Percentiles rank a stretch among this genome's conserved stretches.
These are phyloP conservation scores for Gonocerus acuteangulatus DNA, from an alignment of 2,888 invertebrate species.

Conservation along the genomic window DNA sequence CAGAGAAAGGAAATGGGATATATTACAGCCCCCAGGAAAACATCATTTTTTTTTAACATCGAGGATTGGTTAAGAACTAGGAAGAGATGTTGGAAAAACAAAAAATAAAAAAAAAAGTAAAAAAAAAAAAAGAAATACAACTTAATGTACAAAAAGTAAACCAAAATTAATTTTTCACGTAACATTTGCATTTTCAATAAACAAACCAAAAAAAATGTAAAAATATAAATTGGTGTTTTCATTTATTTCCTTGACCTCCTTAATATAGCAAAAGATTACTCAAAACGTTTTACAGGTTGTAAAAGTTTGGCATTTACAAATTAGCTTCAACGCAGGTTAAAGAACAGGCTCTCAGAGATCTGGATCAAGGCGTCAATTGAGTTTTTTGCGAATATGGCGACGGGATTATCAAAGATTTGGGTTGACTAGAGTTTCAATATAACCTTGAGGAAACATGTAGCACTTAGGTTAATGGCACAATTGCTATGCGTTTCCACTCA, in stretches of 20 bases:
- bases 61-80: not conserved
- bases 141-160: conserved; percentile 36
- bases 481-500: too few relatives aligned
- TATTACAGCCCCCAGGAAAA: not conserved
- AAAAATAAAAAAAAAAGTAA: conserved; percentile 28
- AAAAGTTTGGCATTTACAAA: too few relatives aligned
- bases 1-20: not conserved
- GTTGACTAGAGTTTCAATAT: too few relatives aligned
- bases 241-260: conserved; percentile 1
- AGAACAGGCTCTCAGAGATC: too few relatives aligned
- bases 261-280: too few relatives aligned
- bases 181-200: conserved; percentile 42
- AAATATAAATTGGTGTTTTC: conserved; percentile 17
- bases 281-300: too few relatives aligned
- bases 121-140: conserved; percentile 26
- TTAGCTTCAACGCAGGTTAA: too few relatives aligned
- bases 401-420: too few relatives aligned
- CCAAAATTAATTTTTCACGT: conserved; percentile 39
- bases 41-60: conserved; percentile 22
- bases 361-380: too few relatives aligned
- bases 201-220: conserved; percentile 41
- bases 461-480: too few relatives aligned
- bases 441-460: too few relatives aligned
- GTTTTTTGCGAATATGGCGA: too few relatives aligned
- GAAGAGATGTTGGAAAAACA: not conserved